phyloP scores from a whole-genome alignment of 2,113 vertebrate genomes.

The Nothocercus nigrocapillus region DNA sequence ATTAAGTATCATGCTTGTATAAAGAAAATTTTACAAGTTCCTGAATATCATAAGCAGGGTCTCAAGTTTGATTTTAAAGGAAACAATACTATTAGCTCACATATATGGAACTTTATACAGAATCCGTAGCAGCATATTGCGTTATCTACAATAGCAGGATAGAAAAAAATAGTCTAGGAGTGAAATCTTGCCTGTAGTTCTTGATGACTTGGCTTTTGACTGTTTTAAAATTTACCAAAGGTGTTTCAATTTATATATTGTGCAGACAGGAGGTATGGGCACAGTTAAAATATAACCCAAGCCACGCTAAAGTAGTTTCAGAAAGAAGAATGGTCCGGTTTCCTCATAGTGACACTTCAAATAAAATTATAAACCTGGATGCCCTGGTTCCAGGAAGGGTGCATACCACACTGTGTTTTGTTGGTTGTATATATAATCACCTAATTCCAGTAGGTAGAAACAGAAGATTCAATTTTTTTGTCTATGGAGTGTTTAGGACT shows the following conservation, averaged over 20 bases:
- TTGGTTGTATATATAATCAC: neutral
- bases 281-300: neutral
- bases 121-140: accelerated
- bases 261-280: neutral
- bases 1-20: neutral
- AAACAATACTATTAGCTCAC: neutral
- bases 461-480: neutral
- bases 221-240: neutral
- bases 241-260: neutral
- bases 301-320: neutral
- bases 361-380: conserved; percentile 27
- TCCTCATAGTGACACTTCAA: conserved; percentile 39
- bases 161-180: neutral
- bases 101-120: neutral
- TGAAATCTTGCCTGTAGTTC: neutral
- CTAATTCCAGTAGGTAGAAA: neutral
- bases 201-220: neutral
- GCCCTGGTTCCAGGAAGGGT: conserved; percentile 7
- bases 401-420: neutral
- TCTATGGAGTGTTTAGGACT: neutral
- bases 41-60: neutral
- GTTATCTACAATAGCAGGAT: neutral
- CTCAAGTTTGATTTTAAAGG: neutral
- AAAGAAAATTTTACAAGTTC: neutral
- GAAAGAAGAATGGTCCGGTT: neutral